Percentiles rank a stretch among this genome's conserved stretches.
Evolutionary conservation across 2,888 invertebrate genomes (phyloP).

Genomic region (Arctia plantaginis): DNA sequence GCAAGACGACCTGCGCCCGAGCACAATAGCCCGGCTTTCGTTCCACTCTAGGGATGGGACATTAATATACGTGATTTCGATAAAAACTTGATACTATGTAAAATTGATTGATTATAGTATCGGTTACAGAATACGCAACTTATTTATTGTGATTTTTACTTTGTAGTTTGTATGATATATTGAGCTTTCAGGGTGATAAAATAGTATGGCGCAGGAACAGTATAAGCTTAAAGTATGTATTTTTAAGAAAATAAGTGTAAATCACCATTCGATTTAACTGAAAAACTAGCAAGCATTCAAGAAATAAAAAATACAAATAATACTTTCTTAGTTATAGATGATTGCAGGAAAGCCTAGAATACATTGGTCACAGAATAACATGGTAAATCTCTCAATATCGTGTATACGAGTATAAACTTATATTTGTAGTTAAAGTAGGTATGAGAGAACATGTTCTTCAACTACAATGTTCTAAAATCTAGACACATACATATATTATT

Average conservation of each 20-base stretch:
- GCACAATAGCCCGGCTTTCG: slow-evolving; percentile 18
- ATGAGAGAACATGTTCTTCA: neutral
- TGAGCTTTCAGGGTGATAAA: neutral
- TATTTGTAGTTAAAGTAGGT: neutral
- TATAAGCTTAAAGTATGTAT: neutral
- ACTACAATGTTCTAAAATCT: neutral
- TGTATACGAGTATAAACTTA: neutral
- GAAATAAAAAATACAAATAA: neutral
- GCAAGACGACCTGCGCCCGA: slow-evolving; percentile 15
- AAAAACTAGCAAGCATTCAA: too few species aligned
- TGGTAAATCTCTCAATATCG: neutral
- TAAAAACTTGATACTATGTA: neutral
- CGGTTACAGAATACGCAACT: too few species aligned
- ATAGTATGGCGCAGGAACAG: neutral
- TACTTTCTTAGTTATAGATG: too few species aligned
- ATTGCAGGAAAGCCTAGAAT: too few species aligned
- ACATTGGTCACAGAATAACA: neutral
- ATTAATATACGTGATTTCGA: slow-evolving; percentile 8
- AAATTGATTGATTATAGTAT: neutral
- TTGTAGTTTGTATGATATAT: neutral
- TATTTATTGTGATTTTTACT: neutral
- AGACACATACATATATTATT: too few species aligned
- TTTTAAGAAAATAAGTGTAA: too few species aligned
- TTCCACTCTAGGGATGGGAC: slow-evolving; percentile 18
- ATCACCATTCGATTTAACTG: too few species aligned